Evolutionary conservation across 1,140 invertebrate genomes (phyloP), one percentile per base, ranked within the genome.

Genomic region (Monochamus saltuarius): DNA sequence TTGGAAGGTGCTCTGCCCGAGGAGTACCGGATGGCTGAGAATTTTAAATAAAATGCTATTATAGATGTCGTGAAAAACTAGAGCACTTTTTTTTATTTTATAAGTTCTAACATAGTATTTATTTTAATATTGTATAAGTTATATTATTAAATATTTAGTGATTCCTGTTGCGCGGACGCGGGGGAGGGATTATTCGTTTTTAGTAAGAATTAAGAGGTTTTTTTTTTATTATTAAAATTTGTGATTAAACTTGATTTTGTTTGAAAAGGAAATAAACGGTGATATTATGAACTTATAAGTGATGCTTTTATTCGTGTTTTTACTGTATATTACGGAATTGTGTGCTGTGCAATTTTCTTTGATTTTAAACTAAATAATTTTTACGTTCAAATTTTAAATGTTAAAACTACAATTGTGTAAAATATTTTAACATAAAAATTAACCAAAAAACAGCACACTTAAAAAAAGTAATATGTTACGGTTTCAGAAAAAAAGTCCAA

Each of bases 51-150:
- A 59, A 58, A 67, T 61, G 59, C 54, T 57, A 64, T 53, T 37
- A 61, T 68, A 66, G 63, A 50, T 66, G 66, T 65, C 56, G 62
- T 59, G 59, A 61, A 68, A 49, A 46, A 58, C 62, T 66, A 71
- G 58, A 68, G 64, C 66, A 68, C 62, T 61, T 56, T 63, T 61
- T 51, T 42, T 29, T 59, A 56, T 56, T 56, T 61, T 51, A 51
- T 66, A 62, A 62, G 62, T 69, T 67, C 63, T 63, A 62, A 55
- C 42, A 67, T 64, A 69, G 56, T 66, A 69, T 66, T 69, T 64
- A 69, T 67, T 69, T 64, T 62, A 60, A 38, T 42, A 46, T 67
- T 61, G 59, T 55, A 51, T 61, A 61, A 61, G 51, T 49, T 38
- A 62, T 49, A 59, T 69, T 57, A 64, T 64, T 65, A 55, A 58